phyloP scores from a whole-genome alignment of 2,113 vertebrate species.

The Myotis brandtii region DNA sequence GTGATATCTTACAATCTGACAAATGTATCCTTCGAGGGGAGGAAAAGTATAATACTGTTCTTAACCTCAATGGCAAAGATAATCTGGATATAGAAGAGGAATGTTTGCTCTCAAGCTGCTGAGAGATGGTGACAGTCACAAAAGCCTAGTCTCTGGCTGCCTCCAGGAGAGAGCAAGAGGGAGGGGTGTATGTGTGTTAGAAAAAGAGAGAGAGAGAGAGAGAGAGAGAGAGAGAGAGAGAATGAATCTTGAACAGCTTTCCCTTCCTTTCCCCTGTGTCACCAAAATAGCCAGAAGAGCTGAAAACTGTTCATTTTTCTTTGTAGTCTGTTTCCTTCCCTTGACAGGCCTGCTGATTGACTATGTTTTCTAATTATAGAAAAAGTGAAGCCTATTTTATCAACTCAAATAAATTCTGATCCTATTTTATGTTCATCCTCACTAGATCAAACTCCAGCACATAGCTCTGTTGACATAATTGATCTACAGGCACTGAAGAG shows the following conservation, averaged over 20 bases:
- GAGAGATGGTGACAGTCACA: background rate
- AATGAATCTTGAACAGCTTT: background rate
- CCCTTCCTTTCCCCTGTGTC: background rate
- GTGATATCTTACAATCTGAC: conserved; percentile 18
- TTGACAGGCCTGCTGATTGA: conserved; percentile 2
- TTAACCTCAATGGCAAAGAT: conserved; percentile 56
- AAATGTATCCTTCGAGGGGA: conserved; percentile 34
- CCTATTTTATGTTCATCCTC: background rate
- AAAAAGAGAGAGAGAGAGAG: too few species aligned
- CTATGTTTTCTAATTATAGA: conserved; percentile 59
- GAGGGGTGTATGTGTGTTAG: too few species aligned
- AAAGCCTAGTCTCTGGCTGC: background rate
- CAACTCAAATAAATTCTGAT: conserved; percentile 31
- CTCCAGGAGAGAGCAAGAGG: too few species aligned
- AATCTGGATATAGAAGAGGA: background rate
- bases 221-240: background rate
- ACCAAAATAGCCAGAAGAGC: background rate
- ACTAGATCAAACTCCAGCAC: background rate
- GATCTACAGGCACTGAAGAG: conserved; percentile 13
- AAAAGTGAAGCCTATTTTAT: conserved; percentile 52
- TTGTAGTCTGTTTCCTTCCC: background rate
- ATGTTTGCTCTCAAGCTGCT: background rate
- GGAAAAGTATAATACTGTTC: conserved; percentile 10
- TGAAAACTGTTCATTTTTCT: conserved; percentile 7
- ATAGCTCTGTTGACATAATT: conserved; percentile 49